phyloP scores from a whole-genome alignment of 2,113 vertebrate species.

The Cyrtonyx montezumae region DNA sequence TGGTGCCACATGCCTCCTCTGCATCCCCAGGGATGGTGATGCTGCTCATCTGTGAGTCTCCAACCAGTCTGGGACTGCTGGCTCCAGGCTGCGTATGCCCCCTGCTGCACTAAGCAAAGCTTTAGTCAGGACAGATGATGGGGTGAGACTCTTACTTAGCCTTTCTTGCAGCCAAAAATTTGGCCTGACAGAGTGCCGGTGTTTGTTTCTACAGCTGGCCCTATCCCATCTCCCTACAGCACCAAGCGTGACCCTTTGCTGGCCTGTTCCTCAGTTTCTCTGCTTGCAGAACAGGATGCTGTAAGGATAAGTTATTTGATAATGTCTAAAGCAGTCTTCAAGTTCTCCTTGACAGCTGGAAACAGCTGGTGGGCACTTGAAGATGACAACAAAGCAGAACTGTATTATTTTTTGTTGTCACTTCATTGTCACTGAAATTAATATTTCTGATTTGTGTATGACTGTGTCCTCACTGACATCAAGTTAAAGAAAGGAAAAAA shows the following conservation, averaged over 20 bases:
- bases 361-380: background rate
- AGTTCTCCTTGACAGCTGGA: background rate
- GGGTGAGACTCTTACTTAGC: background rate
- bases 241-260: accelerated
- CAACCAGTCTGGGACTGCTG: background rate
- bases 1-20: background rate
- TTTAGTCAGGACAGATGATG: background rate
- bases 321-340: background rate
- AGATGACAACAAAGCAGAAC: background rate
- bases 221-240: accelerated
- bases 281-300: background rate
- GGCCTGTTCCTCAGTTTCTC: background rate
- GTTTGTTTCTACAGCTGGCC: background rate
- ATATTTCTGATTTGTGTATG: background rate
- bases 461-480: background rate
- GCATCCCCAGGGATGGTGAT: accelerated
- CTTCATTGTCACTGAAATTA: background rate
- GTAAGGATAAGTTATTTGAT: background rate
- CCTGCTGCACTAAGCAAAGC: accelerated
- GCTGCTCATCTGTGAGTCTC: background rate
- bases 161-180: background rate
- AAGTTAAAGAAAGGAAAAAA: background rate
- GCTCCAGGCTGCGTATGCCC: accelerated
- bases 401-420: background rate
- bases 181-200: background rate